phyloP scores from a whole-genome alignment of 1,140 invertebrate genomes.

The Caligus rogercresseyi region DNA sequence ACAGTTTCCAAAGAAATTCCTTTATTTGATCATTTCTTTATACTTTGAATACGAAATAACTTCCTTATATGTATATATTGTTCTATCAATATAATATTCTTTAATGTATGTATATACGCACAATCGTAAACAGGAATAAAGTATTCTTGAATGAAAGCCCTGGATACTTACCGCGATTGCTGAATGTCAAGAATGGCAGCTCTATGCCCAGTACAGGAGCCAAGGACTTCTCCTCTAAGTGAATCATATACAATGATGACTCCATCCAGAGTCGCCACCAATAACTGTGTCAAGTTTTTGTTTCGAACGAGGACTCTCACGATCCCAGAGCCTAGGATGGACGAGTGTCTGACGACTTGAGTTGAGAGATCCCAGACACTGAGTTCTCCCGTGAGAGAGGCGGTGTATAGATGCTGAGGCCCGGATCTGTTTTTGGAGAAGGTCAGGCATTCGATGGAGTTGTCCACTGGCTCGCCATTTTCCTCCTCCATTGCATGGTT shows the following conservation, averaged over 20 bases:
- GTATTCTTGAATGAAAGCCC: background rate
- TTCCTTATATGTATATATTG: too few relatives aligned
- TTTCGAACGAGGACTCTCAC: background rate
- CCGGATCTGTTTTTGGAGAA: background rate
- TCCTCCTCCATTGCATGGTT: background rate
- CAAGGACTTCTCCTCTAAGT: background rate
- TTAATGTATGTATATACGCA: too few relatives aligned
- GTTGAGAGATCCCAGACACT: background rate
- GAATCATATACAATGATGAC: background rate
- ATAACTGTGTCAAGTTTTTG: background rate
- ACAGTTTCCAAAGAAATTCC: too few relatives aligned
- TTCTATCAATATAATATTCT: too few relatives aligned
- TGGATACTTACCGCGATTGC: background rate
- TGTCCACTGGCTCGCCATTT: too few relatives aligned
- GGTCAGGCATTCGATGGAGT: background rate
- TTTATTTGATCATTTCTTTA: too few relatives aligned
- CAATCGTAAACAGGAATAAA: too few relatives aligned
- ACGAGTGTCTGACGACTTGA: background rate
- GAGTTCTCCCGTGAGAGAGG: background rate
- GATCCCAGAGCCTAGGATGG: background rate
- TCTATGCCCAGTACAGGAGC: background rate
- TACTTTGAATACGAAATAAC: too few relatives aligned
- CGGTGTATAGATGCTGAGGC: background rate
- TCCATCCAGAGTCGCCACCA: slow-evolving; percentile 9
- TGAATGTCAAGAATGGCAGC: slow-evolving; percentile 3